Evolutionary conservation across 35 echinoderm and acorn worm genomes (phyloP).

Genomic region (Apostichopus japonicus): DNA sequence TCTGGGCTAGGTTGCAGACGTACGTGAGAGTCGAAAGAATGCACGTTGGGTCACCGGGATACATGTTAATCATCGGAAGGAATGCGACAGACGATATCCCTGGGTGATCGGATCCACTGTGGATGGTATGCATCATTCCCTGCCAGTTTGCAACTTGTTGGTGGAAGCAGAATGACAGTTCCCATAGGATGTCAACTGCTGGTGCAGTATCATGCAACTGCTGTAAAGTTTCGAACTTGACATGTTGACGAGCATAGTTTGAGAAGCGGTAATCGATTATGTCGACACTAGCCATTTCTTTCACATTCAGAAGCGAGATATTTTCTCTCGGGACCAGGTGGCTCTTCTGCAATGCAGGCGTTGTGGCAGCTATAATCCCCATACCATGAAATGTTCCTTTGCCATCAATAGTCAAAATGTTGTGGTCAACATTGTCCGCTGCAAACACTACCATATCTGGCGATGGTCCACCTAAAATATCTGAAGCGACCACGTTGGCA

Average conservation of each 20-base stretch:
- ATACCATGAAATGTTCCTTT: conserved; percentile 77
- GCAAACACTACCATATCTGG: conserved; percentile 39
- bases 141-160: conserved; percentile 46
- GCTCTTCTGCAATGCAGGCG: neutral
- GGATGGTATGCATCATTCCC: conserved; percentile 48
- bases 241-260: conserved; percentile 52
- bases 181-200: conserved; percentile 64
- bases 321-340: conserved; percentile 50
- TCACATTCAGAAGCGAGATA: conserved; percentile 38
- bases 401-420: conserved; percentile 68
- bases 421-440: conserved; percentile 84
- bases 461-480: neutral
- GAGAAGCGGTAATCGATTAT: conserved; percentile 61
- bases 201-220: neutral
- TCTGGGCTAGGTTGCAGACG: neutral
- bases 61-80: conserved; percentile 58
- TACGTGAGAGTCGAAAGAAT: conserved; percentile 46
- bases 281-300: conserved; percentile 31
- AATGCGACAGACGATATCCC: conserved; percentile 23
- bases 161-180: conserved; percentile 59
- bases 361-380: conserved; percentile 50
- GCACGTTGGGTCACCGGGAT: conserved; percentile 59
- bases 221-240: conserved; percentile 55
- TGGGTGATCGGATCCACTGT: conserved; percentile 16
- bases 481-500: neutral